These are phyloP conservation scores for Mesocentrotus franciscanus DNA, from an alignment of 53 echinoderm and acorn worm genomes.

Conservation along the genomic window DNA sequence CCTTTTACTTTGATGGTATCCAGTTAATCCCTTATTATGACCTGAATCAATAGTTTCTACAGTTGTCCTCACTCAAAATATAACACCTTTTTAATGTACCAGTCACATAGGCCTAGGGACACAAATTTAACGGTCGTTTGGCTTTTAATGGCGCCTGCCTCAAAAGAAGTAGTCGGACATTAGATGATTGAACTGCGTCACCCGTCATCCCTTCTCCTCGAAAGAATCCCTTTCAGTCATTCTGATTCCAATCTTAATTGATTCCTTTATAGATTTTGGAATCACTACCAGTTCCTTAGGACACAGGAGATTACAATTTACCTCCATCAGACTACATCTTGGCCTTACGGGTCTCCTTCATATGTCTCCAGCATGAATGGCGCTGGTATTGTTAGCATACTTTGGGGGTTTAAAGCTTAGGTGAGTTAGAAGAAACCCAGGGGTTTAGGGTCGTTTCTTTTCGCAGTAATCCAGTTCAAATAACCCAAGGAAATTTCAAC, in stretches of 20 bases:
- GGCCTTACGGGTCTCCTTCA: conserved; percentile 38
- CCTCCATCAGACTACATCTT: background rate
- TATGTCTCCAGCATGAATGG: conserved; percentile 6
- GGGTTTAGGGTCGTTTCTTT: conserved; percentile 34
- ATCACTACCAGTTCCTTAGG: conserved; percentile 64
- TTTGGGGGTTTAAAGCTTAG: conserved; percentile 26
- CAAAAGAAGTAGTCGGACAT: background rate
- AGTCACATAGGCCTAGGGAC: conserved; percentile 24
- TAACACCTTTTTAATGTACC: conserved; percentile 49
- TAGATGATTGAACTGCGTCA: conserved; percentile 12
- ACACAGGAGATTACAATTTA: conserved; percentile 56
- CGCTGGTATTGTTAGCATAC: conserved; percentile 34
- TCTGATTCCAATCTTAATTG: conserved; percentile 58
- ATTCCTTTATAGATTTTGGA: conserved; percentile 55
- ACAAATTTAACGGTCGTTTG: conserved; percentile 55
- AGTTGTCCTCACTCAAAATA: background rate
- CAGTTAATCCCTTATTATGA: background rate
- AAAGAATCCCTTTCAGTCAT: conserved; percentile 25
- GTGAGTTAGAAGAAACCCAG: conserved; percentile 22
- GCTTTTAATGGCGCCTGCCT: conserved; percentile 40
- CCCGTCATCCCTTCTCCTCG: background rate
- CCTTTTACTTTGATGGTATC: conserved; percentile 1
- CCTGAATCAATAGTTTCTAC: conserved; percentile 7
- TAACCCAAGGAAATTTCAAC: conserved; percentile 65
- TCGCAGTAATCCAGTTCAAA: conserved; percentile 52